These are phyloP conservation scores for Enteromius thamalakanensis DNA, from an alignment of 2,797 vertebrate genomes.

Conservation along the genomic window DNA sequence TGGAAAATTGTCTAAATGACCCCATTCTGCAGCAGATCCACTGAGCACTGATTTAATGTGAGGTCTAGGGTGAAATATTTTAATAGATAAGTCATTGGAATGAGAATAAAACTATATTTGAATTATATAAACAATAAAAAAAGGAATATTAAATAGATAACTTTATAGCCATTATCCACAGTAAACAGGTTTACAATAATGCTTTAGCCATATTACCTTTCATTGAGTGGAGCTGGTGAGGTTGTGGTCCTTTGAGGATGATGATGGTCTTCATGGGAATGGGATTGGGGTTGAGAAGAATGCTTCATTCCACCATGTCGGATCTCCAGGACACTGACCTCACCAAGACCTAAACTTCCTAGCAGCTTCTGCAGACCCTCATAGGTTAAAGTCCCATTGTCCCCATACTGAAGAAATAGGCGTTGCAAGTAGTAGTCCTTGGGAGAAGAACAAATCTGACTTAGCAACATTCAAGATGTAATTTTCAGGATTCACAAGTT, in stretches of 20 bases:
- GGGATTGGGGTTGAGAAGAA: conserved; percentile 66
- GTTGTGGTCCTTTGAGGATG: conserved; percentile 49
- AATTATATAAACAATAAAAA: not conserved
- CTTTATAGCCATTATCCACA: not conserved
- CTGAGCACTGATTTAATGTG: conserved; percentile 5
- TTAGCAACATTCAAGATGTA: not conserved
- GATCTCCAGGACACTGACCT: conserved; percentile 77
- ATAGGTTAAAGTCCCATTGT: conserved; percentile 77
- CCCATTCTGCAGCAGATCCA: conserved; percentile 33
- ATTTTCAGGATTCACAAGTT: not conserved
- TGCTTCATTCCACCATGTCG: conserved; percentile 69
- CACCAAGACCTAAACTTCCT: conserved; percentile 81
- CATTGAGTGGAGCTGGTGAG: conserved; percentile 35
- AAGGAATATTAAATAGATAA: not conserved
- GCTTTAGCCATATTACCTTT: conserved; percentile 47
- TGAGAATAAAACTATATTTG: not conserved
- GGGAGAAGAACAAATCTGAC: conserved; percentile 60
- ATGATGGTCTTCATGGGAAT: conserved; percentile 69
- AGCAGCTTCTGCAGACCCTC: conserved; percentile 78
- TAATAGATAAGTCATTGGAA: not conserved
- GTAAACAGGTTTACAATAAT: not conserved
- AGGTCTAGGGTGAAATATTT: not conserved
- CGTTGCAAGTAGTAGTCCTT: conserved; percentile 81
- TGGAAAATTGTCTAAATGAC: not conserved
- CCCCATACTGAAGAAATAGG: conserved; percentile 81